Evolutionary conservation across 2,888 invertebrate genomes (phyloP), one percentile per base, ranked within the genome.

Genomic region (Agrochola macilenta): DNA sequence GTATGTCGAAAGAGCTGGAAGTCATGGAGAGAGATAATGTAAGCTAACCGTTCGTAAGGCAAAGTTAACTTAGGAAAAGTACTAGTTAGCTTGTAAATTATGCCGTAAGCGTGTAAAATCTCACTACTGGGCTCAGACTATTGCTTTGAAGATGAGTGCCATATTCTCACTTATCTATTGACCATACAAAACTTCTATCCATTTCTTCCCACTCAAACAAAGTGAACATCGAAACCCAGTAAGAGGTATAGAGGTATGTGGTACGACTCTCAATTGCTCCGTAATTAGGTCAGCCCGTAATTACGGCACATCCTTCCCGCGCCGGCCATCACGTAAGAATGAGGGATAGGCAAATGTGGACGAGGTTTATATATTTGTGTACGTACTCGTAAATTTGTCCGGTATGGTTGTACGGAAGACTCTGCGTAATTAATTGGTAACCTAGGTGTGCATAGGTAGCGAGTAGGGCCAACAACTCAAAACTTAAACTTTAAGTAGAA

Each of bases 251-350:
- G 20, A 49, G 63, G 73, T 61, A 68, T n/a, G 61, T 61, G 61
- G 54, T 63, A 43, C 76, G 76, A 61, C 76, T 84, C 79, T 81
- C 90, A 92, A 91, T 91, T 91, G 89, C 72, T 35, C 11, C 60
- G 79, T 92, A 92, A 92, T 92, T 92, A 87, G 92, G 91, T 91
- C 91, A 86, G 30, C n/a, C 46, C 68, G 77, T 91, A 91, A 93
- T 91, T 91, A 88, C 87, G 65, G 77, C 76, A 78, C 87, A 90
- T 91, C 91, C 89, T 89, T 89, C 88, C 84, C 74, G 70, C 72
- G 49, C 52, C n/a, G 52, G 54, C n/a, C 77, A 23, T 52, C 77
- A 74, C 74, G 71, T 82, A 82, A 85, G 85, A 85, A 76, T 69
- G 60, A 72, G 69, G 64, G 60, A 84, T 70, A 61, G n/a, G 69